Evolutionary conservation across 53 echinoderm and acorn worm species (phyloP), one percentile per base, ranked within the genome.

Genomic region (Astropecten irregularis): DNA sequence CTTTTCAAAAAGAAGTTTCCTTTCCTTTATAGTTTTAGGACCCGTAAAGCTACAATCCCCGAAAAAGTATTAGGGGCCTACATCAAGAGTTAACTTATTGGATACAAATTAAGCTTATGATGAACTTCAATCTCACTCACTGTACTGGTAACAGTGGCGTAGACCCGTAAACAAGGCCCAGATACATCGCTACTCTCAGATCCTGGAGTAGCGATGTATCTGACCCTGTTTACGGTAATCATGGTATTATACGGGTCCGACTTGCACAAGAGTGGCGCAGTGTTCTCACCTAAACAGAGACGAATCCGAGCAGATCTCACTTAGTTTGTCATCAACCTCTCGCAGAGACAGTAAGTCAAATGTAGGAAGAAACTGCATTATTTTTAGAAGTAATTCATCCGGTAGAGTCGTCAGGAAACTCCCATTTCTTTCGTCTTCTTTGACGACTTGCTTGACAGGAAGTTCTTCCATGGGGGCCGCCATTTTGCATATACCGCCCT

Each of bases 281-380:
- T n/a, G n/a, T n/a, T n/a, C 37, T 40, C 39, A 56, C 76, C 76
- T 56, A 6, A 76, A 11, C 4, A 76, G 27, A 56, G 57, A 25
- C 40, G 76, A 39, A 56, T 57, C 58, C 8, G 38, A 39, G 27
- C 55, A 55, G 3, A 76, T 56, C 16, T 57, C 76, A 25, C 14
- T 40, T 23, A 76, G 14, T 76, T 39, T 36, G 14, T 16, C 40
- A 58, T 42, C 28, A 8, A 76, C 76, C 40, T 76, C 40, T 50
- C 76, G 18, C 39, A 76, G 7, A 15, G 58, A 16, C 23, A 76
- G 42, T 39, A 76, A 56, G 40, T 76, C 76, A 0, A 57, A 14
- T 9, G 76, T 58, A 27, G 76, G n/a, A 58, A 76, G 76, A 18
- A 55, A 76, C 37, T 27, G 20, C 57, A 76, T 26, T 19, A 76